phyloP scores from a whole-genome alignment of 1,140 invertebrate genomes.

The Myzus persicae region DNA sequence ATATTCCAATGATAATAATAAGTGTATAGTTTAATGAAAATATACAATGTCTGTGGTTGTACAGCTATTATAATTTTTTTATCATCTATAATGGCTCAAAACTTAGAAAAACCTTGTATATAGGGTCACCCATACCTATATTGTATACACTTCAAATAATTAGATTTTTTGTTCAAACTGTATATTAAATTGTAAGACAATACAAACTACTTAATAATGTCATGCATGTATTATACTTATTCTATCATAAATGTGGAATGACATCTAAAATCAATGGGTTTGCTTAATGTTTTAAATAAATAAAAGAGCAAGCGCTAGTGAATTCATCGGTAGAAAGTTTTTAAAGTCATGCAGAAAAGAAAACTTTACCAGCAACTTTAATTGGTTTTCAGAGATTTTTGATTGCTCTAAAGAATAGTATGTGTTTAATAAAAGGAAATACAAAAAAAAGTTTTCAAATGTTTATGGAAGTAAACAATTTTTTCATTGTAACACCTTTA shows the following conservation, averaged over 20 bases:
- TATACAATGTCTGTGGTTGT: neutral
- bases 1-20: neutral
- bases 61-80: neutral
- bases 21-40: neutral
- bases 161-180: neutral
- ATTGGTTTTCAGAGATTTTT: constrained; percentile 33
- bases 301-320: neutral
- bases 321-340: constrained; percentile 1
- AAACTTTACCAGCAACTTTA: constrained; percentile 34
- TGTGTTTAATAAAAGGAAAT: constrained; percentile 31
- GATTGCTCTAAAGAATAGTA: neutral
- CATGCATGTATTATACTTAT: neutral
- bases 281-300: neutral
- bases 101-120: neutral
- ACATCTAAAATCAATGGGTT: neutral
- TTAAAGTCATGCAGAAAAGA: neutral
- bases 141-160: neutral
- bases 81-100: neutral
- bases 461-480: constrained; percentile 9
- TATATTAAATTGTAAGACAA: neutral
- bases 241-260: neutral
- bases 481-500: neutral
- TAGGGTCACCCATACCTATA: too few species aligned
- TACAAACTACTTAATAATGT: neutral
- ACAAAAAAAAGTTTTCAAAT: constrained; percentile 25